A percentile compares a stretch with the other conserved stretches of the same genome.
These are phyloP conservation scores for Agrilus planipennis DNA, from an alignment of 1,140 invertebrate species.

Conservation along the genomic window DNA sequence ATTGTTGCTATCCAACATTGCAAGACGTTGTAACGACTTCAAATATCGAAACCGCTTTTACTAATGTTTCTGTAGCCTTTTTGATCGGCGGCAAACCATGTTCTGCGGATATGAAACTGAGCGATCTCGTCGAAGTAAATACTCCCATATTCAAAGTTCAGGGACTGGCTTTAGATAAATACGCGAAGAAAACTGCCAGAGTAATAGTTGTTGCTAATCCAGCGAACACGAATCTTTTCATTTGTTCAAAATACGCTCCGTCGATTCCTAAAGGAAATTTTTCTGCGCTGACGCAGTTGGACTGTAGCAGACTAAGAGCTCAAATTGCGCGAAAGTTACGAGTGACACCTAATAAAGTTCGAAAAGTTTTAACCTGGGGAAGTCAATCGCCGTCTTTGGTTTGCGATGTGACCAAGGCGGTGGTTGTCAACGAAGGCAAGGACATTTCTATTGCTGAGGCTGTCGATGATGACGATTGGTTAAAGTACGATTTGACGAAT, in stretches of 20 bases:
- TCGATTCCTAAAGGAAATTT: conserved; percentile 95
- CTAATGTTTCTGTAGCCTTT: conserved; percentile 92
- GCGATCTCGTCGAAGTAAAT: conserved; percentile 88
- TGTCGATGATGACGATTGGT: conserved; percentile 70
- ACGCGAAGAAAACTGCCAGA: conserved; percentile 92
- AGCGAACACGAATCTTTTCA: conserved; percentile 96
- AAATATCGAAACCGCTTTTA: conserved; percentile 81
- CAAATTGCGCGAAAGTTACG: conserved; percentile 59
- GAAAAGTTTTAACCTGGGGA: conserved; percentile 96
- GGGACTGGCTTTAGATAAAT: conserved; percentile 88
- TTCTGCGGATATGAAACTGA: conserved; percentile 95
- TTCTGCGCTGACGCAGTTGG: conserved; percentile 95
- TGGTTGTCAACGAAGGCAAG: conserved; percentile 42
- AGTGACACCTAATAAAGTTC: conserved; percentile 55
- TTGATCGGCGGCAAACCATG: conserved; percentile 97
- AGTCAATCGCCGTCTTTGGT: conserved; percentile 99
- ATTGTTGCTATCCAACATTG: conserved; percentile 87
- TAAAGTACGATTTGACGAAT: conserved; percentile 76
- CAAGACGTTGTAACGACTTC: conserved; percentile 74
- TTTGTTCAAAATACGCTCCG: conserved; percentile 91
- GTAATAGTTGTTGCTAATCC: conserved; percentile 98
- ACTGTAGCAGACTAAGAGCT: conserved; percentile 91
- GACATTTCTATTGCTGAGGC: conserved; percentile 49
- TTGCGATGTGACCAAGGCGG: conserved; percentile 85
- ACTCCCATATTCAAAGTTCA: conserved; percentile 97